phyloP scores from a whole-genome alignment of 2,797 vertebrate genomes.

The Sebastes nivosus region DNA sequence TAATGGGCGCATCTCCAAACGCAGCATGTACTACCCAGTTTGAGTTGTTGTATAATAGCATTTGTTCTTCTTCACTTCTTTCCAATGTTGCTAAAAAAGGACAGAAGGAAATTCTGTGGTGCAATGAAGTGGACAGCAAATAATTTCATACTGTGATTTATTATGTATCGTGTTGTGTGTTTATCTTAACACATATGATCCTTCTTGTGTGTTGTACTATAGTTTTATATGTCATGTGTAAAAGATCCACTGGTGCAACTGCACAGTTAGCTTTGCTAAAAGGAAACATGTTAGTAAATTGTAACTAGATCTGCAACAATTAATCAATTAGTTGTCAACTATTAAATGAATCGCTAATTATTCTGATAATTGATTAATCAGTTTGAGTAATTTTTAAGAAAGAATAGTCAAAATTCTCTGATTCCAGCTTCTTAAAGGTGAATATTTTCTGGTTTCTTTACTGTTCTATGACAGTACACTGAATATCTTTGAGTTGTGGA shows the following conservation, averaged over 20 bases:
- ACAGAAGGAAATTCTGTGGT: not conserved
- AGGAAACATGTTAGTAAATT: constrained; percentile 9
- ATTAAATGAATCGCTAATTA: too few species aligned
- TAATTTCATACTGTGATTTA: not conserved
- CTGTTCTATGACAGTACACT: too few species aligned
- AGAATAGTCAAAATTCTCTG: too few species aligned
- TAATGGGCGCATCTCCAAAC: not conserved
- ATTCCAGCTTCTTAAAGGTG: too few species aligned
- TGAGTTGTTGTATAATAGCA: constrained; percentile 22
- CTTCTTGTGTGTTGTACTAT: not conserved
- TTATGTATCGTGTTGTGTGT: not conserved
- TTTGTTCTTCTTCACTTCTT: constrained; percentile 39
- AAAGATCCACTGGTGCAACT: not conserved
- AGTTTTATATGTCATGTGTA: not conserved
- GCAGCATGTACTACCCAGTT: not conserved
- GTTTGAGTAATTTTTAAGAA: too few species aligned
- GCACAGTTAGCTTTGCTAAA: not conserved
- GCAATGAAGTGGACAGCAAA: not conserved
- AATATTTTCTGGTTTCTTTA: too few species aligned
- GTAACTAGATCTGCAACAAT: too few species aligned
- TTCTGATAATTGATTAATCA: too few species aligned
- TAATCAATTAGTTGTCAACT: too few species aligned
- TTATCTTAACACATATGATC: not conserved
- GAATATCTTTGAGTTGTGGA: too few species aligned
- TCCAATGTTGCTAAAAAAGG: not conserved